phyloP scores from a whole-genome alignment of 1,140 invertebrate genomes.

The Drosophila quadrilineata region DNA sequence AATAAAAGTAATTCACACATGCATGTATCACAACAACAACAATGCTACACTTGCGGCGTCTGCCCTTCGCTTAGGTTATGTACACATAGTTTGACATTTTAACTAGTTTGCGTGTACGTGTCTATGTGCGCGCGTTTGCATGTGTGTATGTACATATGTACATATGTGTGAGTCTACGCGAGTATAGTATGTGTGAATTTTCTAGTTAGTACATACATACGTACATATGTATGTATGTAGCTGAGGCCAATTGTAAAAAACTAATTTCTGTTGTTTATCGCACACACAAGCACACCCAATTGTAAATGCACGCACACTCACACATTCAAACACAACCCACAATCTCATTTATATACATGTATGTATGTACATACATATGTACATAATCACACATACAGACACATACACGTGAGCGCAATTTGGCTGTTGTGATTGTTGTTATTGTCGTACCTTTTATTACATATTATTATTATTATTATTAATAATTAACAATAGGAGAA shows the following conservation, averaged over 20 bases:
- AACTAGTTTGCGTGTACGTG: conserved; percentile 23
- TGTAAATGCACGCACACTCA: conserved; percentile 1
- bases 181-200: conserved; percentile 12
- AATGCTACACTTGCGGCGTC: conserved; percentile 13
- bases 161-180: too few relatives aligned
- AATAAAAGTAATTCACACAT: conserved; percentile 23
- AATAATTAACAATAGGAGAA: background rate
- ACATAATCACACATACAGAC: background rate
- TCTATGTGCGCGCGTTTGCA: conserved; percentile 16
- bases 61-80: conserved; percentile 41
- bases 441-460: too few relatives aligned
- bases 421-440: too few relatives aligned
- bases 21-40: conserved; percentile 31
- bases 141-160: too few relatives aligned
- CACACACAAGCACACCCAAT: conserved; percentile 1
- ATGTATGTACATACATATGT: background rate
- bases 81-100: conserved; percentile 36
- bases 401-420: conserved; percentile 26
- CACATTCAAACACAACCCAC: background rate
- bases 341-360: background rate
- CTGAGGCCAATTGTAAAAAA: conserved; percentile 25
- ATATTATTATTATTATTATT: too few relatives aligned
- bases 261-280: conserved; percentile 29
- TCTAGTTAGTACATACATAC: conserved; percentile 27
- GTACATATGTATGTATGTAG: too few relatives aligned